Evolutionary conservation across 2,888 invertebrate genomes (phyloP), one percentile per base, ranked within the genome.

Genomic region (Scaptomyza tumidula): DNA sequence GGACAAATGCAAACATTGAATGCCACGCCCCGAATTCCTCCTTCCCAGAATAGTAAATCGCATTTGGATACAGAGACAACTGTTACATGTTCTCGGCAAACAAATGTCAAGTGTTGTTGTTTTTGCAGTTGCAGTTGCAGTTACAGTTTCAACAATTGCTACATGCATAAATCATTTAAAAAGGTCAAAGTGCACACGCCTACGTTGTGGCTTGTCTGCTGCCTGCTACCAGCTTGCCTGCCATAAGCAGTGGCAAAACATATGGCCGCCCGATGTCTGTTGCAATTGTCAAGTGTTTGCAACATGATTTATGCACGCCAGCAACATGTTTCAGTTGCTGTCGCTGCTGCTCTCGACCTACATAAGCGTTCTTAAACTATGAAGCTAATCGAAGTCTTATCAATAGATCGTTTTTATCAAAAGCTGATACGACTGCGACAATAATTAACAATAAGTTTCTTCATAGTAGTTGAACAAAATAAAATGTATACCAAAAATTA

Each of bases 121-220:
- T 59, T 37, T 33, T 52, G 52, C 46, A 50, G 52, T 53, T 79
- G 80, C 59, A 52, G 60, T 63, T 64, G 62, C 57, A 62, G 68
- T 41, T 58, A 58, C 58, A 35, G 68, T 62, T 62, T 56, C 57
- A 62, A 48, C 56, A 50, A 45, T 10, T 49, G 61, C 56, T 50
- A 50, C 19, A 41, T 45, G 63, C 67, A 84, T 84, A 81, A 84
- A 87, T 85, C 88, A 87, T 79, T 64, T 55, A 49, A 56, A 78
- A 75, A 86, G 82, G 82, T 86, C 78, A 82, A 54, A 82, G 85
- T 64, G 81, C 72, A 75, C 67, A 75, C 87, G 81, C 85, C 87
- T 64, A 80, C 80, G 41, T 39, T 39, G 37, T 39, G 29, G 65
- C 70, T 48, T 79, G 66, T 43, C 35, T 60, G 75, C 61, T 24